Evolutionary conservation across 1,140 invertebrate species (phyloP).

Genomic region (Aplysia californica): DNA sequence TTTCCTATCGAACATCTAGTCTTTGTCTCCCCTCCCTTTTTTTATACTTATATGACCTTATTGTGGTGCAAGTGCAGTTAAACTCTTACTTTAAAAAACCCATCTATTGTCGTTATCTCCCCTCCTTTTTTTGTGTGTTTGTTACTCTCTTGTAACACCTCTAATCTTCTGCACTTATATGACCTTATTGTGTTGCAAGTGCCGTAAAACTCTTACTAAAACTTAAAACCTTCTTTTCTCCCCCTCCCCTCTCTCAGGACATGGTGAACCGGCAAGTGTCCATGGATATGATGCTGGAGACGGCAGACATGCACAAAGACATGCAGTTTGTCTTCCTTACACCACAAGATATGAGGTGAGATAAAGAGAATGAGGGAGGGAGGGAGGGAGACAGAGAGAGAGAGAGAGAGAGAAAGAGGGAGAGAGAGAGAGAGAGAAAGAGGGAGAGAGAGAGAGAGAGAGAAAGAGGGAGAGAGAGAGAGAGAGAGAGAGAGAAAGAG

Average conservation of each 20-base stretch:
- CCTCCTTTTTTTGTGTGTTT: neutral
- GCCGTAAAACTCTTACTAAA: no score
- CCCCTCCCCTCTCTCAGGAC: conserved; percentile 52
- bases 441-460: conserved; percentile 7
- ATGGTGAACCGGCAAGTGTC: conserved; percentile 67
- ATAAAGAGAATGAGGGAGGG: neutral
- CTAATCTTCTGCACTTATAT: neutral
- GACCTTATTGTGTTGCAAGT: neutral
- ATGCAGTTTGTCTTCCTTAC: conserved; percentile 69
- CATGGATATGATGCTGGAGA: conserved; percentile 67
- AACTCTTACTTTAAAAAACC: neutral
- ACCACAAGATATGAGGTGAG: conserved; percentile 46
- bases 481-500: neutral
- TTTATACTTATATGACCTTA: no score
- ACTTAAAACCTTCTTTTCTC: neutral
- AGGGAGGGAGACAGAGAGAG: neutral
- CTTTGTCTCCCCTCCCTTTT: no score
- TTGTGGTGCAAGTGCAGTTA: neutral
- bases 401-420: neutral
- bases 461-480: neutral
- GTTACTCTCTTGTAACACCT: neutral
- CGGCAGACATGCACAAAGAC: conserved; percentile 54
- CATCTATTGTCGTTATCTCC: no score
- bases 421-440: neutral
- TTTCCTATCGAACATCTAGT: no score